A percentile compares a stretch with the other conserved stretches of the same genome.
Conservation (phyloP, 2,113 vertebrate genomes). For the Panthera uncia region DNA sequence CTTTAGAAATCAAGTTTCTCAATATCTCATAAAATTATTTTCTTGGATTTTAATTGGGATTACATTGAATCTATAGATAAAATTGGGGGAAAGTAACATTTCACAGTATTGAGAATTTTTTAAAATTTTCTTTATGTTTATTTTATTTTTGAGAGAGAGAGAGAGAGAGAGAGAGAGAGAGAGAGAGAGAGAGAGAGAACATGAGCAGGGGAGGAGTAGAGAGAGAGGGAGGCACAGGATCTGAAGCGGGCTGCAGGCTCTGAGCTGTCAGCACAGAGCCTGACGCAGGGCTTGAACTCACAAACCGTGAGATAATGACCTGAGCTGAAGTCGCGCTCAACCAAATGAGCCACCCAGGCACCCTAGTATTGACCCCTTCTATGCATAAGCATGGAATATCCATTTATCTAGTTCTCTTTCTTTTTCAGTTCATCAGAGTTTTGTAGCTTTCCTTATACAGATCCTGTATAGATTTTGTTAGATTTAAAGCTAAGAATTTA, state of each 20-base stretch:
- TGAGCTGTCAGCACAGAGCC: too few relatives aligned
- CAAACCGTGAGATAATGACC: too few relatives aligned
- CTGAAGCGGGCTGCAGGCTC: too few relatives aligned
- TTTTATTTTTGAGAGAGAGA: too few relatives aligned
- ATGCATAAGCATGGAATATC: background rate
- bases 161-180: too few relatives aligned
- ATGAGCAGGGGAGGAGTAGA: too few relatives aligned
- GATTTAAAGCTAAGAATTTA: background rate
- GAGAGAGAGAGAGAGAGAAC: too few relatives aligned
- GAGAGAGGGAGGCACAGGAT: too few relatives aligned
- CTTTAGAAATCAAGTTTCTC: background rate
- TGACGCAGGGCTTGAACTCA: too few relatives aligned
- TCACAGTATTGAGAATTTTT: background rate
- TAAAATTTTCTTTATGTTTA: too few relatives aligned
- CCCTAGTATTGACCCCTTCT: background rate
- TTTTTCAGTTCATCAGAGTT: background rate
- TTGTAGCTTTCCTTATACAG: background rate
- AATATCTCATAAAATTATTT: background rate
- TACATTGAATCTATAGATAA: background rate
- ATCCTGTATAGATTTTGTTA: background rate
- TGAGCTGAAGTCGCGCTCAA: too few relatives aligned
- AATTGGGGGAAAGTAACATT: background rate
- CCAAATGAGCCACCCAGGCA: too few relatives aligned
- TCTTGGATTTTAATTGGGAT: background rate
- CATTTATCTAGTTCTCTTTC: background rate